phyloP scores from a whole-genome alignment of 23 tunicate species.

The Phallusia fumigata region DNA sequence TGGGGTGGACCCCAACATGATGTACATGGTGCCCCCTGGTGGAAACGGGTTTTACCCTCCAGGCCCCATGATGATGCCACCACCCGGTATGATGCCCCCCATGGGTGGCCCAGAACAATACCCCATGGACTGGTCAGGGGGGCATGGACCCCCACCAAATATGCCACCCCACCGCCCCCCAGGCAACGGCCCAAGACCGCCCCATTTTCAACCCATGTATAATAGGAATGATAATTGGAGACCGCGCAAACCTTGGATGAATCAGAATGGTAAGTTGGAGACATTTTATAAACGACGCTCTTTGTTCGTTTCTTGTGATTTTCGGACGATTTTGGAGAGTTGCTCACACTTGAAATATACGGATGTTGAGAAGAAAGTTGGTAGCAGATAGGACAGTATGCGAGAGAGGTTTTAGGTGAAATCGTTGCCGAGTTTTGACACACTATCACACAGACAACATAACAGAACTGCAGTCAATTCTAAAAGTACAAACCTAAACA shows the following conservation, averaged over 20 bases:
- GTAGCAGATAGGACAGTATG: too few species aligned
- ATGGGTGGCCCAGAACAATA: slow-evolving; percentile 9
- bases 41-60: slow-evolving; percentile 7
- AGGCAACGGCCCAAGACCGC: slow-evolving; percentile 5
- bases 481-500: too few species aligned
- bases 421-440: too few species aligned
- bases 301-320: too few species aligned
- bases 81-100: slow-evolving; percentile 30
- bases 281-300: not conserved
- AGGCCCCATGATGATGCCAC: slow-evolving; percentile 46
- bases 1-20: slow-evolving; percentile 43
- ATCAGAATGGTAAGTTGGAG: not conserved
- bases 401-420: too few species aligned
- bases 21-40: slow-evolving; percentile 20
- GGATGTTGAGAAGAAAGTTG: not conserved
- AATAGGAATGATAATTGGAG: slow-evolving; percentile 34
- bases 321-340: not conserved
- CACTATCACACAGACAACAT: too few species aligned
- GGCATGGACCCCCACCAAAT: not conserved
- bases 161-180: slow-evolving; percentile 29
- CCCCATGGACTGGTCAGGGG: slow-evolving; percentile 8
- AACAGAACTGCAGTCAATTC: too few species aligned
- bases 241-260: slow-evolving; percentile 44
- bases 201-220: slow-evolving; percentile 31
- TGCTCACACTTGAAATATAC: not conserved